Evolutionary conservation across 2,888 invertebrate species (phyloP), one percentile per base, ranked within the genome.

Genomic region (Parasteatoda lunata): DNA sequence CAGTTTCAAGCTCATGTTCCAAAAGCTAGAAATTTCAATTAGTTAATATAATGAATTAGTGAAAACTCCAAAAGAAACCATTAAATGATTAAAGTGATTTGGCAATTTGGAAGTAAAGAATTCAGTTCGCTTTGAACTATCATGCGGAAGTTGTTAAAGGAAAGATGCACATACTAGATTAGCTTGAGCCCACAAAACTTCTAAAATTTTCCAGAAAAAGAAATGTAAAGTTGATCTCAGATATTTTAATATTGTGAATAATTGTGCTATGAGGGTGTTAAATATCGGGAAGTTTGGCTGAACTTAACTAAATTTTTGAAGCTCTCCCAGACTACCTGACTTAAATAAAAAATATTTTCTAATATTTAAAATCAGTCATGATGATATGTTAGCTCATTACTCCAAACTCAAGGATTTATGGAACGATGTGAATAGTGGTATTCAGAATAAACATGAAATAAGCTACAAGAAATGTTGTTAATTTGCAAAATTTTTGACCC

Each of bases 41-140:
- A 30, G 30, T 30, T 48, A 47, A 54, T 8, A 70, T 51, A 5
- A 51, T 79, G 71, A 51, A 72, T 4, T 5, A 5, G 8, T 30
- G 11, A 73, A 75, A 68, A 52, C 5, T 66, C 5, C 52, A 81
- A 65, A 45, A 75, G 5, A 64, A 81, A 54, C 52, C 73, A 13
- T 66, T 59, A 51, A 5, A 5, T 15, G 59, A 68, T 4, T 47
- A 68, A 68, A 54, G 3, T 66, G 66, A 73, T 49, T 81, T 49
- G 69, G 4, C 52, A 47, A 75, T 81, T 48, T 81, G 54, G 73
- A 73, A 68, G 15, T 81, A 81, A n/a, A 9, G 66, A 47, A 81
- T 75, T 3, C 73, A 75, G 30, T 81, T 75, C n/a, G 47, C 54
- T 13, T 51, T 73, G 5, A 75, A 75, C 13, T 73, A 68, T 8